A percentile compares a stretch with the other conserved stretches of the same genome.
Evolutionary conservation across 2,797 vertebrate genomes (phyloP).

Genomic region (Philypnodon macrostomus): DNA sequence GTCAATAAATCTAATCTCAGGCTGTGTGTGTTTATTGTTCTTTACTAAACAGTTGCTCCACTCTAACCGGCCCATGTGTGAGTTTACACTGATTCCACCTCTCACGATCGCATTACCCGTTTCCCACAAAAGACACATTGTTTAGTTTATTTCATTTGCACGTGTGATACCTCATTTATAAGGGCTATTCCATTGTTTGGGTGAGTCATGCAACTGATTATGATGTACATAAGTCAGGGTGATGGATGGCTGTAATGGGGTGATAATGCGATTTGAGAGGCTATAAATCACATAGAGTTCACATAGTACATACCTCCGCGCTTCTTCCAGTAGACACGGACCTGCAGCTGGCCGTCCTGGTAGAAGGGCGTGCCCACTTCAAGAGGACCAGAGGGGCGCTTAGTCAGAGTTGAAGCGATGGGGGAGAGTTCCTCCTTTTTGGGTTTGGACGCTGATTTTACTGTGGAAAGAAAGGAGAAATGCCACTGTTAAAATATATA

Average conservation of each 20-base stretch:
- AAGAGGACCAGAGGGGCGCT: conserved; percentile 77
- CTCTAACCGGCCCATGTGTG: conserved; percentile 31
- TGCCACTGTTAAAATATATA: conserved; percentile 52
- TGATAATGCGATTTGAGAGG: conserved; percentile 50
- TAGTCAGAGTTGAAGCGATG: conserved; percentile 71
- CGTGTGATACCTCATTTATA: conserved; percentile 35
- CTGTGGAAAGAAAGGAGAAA: conserved; percentile 56
- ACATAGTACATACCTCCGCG: conserved; percentile 83
- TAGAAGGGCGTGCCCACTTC: conserved; percentile 91
- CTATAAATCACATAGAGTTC: conserved; percentile 44
- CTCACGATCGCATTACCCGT: conserved; percentile 34
- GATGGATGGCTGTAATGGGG: conserved; percentile 49
- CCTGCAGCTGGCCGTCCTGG: conserved; percentile 89
- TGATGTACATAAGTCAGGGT: conserved; percentile 37
- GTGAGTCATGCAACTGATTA: conserved; percentile 51
- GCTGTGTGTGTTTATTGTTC: conserved; percentile 69
- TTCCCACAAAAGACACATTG: conserved; percentile 54
- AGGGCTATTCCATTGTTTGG: conserved; percentile 38
- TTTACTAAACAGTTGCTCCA: conserved; percentile 63
- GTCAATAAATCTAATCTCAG: conserved; percentile 64
- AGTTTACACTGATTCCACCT: conserved; percentile 35
- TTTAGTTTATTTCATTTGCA: conserved; percentile 52
- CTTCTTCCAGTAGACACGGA: conserved; percentile 95
- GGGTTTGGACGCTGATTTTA: conserved; percentile 59
- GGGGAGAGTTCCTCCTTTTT: conserved; percentile 75